Base-by-base conservation (phyloP, 2,888 invertebrate genomes). In the Thecocarcelia acutangulata region DNA sequence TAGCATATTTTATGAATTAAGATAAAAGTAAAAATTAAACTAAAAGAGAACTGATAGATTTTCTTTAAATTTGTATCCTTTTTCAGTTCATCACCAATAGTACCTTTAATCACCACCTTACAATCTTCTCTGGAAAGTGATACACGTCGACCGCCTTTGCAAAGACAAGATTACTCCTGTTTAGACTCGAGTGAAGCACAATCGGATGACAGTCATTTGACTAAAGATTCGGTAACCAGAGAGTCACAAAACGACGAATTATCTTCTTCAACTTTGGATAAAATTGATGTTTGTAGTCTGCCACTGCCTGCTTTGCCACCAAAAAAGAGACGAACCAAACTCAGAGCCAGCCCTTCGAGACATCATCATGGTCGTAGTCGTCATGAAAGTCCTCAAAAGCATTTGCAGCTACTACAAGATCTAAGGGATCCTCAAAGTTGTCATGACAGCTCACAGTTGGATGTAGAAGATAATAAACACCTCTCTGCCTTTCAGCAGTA, bases 231-330 rank as follows among this genome's bases (percentile, higher is more conserved):
- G 1, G 81, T 88, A 9, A 89, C 89, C 6, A 87, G 87, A 33
- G 88, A 89, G 74, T 90, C 89, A 2, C 89, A 90, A 46, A 90
- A 89, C 87, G 89, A 90, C 85, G 89, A 89, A 68, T 80, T 88
- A 5, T 88, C 88, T 17, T 87, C 89, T 8, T 89, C 90, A 56
- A 89, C 89, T 9, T 85, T 86, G 12, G 90, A 89, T 83, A 90
- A 90, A 84, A 88, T 90, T 76, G 91, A 91, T 86, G 88, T 91
- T 19, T 89, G 88, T 81, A 90, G 88, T 44, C 85, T 91, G 59
- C 91, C 91, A 9, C 80, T 91, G 78, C 91, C 91, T 0, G 91
- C 90, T 2, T 84, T 91, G 75, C 91, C 90, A 37, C 87, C 90
- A 1, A 91, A 90, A 80, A 89, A 89, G 21, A 86, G 89, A 66